Evolutionary conservation across 1,140 invertebrate species (phyloP), one percentile per base, ranked within the genome.

Genomic region (Camponotus pennsylvanicus): DNA sequence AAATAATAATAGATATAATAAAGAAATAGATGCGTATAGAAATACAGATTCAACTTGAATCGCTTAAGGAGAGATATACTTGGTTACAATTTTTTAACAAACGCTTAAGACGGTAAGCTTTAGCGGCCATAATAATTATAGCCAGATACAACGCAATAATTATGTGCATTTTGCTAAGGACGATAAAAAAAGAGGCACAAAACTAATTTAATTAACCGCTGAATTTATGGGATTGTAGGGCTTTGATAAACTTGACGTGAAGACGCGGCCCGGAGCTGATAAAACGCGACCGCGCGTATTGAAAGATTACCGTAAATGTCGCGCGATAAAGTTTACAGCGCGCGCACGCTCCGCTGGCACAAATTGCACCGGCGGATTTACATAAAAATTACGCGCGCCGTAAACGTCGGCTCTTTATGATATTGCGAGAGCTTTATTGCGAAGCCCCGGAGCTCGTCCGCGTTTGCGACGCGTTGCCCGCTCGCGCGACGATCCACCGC

Each of bases 381-480:
- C 34, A 83, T 83, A 83, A 86, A 84, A 87, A 75, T 78, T 61
- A 63, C 27, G 52, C 52, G 13, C 70, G 15, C 37, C 27, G 42
- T 63, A 71, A 70, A 69, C 40, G 49, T 78, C 37, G 73, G 69
- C 52, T 64, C 32, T 85, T 77, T 57, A 63, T 67, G 79, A 77
- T 75, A 82, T 76, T 63, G 80, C 64, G 71, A 77, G 83, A 77
- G 83, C 52, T 84, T 84, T 84, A 84, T 87, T 52, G 64, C 42
- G 66, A 37, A 37, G 15, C 80, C 59, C n/a, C 40, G 57, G 18
- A 15, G 21, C n/a, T 32, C 34, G 55, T 37, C 18, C 52, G 45
- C 13, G 70, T 40, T 27, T 52, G 49, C n/a, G 61, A 40, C 55
- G 27, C 27, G 37, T 59, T 21, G 15, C 37, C 61, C 6, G 18